A percentile compares a stretch with the other conserved stretches of the same genome.
Conservation (phyloP, 2,113 vertebrate genomes). For the Prinia subflava region DNA sequence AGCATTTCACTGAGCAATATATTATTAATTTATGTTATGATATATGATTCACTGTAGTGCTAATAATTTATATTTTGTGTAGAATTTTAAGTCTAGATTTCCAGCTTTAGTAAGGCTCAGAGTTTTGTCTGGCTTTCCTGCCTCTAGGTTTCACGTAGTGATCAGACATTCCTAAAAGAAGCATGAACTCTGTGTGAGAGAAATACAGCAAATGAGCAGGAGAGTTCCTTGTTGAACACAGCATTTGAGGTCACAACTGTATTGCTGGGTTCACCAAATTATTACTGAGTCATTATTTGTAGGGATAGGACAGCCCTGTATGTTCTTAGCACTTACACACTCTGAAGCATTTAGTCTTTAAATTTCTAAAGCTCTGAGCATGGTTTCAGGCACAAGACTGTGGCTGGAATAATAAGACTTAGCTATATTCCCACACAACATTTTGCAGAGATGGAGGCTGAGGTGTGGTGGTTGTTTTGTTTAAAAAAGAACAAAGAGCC, state of each 20-base stretch:
- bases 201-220: neutral
- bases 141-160: neutral
- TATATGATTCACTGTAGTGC: conserved; percentile 45
- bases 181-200: neutral
- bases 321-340: neutral
- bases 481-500: neutral
- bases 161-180: conserved; percentile 27
- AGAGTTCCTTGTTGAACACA: neutral
- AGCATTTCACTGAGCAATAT: conserved; percentile 51
- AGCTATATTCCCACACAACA: neutral
- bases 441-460: neutral
- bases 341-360: neutral
- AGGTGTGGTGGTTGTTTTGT: neutral
- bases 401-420: neutral
- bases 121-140: conserved; percentile 38
- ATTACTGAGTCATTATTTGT: neutral
- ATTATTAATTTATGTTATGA: conserved; percentile 60
- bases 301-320: neutral
- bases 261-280: conserved; percentile 9
- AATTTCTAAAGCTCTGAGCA: neutral
- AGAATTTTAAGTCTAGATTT: conserved; percentile 38
- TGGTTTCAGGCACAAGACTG: neutral
- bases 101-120: conserved; percentile 5
- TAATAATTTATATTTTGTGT: conserved; percentile 64
- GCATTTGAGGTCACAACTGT: neutral